Evolutionary conservation across 2,113 vertebrate species (phyloP).

Genomic region (Rhinoderma darwinii): DNA sequence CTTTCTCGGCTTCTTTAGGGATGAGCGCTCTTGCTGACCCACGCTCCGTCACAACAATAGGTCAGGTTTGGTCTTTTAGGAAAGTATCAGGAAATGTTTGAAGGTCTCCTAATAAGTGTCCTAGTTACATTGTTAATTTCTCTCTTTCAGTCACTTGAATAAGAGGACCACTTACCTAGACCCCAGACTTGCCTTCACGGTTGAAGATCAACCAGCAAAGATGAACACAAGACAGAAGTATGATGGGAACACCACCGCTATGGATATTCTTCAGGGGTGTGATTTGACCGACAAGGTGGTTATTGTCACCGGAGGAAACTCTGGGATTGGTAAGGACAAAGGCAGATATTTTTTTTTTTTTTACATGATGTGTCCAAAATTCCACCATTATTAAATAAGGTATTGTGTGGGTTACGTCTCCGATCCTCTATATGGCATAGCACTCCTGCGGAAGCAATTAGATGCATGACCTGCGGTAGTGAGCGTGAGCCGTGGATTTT

Average conservation of each 20-base stretch:
- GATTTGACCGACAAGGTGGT: conserved; percentile 89
- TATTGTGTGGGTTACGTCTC: too few relatives aligned
- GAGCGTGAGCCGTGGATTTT: too few relatives aligned
- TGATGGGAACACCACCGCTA: conserved; percentile 88
- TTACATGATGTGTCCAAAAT: too few relatives aligned
- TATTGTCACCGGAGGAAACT: conserved; percentile 88
- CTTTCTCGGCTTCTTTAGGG: too few relatives aligned
- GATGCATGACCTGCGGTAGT: too few relatives aligned
- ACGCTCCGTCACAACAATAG: too few relatives aligned
- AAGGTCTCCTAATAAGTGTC: neutral
- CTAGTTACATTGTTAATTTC: neutral
- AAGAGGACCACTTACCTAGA: conserved; percentile 95
- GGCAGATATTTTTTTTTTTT: neutral
- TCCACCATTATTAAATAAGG: too few relatives aligned
- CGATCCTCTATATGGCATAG: too few relatives aligned
- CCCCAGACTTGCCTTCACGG: conserved; percentile 94
- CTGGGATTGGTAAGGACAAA: conserved; percentile 89
- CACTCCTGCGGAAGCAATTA: too few relatives aligned
- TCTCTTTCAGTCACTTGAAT: conserved; percentile 89
- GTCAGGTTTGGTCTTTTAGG: too few relatives aligned
- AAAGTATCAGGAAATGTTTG: too few relatives aligned
- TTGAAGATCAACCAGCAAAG: conserved; percentile 88
- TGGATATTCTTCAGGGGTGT: conserved; percentile 90
- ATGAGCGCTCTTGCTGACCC: too few relatives aligned
- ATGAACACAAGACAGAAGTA: conserved; percentile 82